These are phyloP conservation scores for Geopemphigus sp. DNA, from an alignment of 1,140 invertebrate genomes.

Conservation along the genomic window DNA sequence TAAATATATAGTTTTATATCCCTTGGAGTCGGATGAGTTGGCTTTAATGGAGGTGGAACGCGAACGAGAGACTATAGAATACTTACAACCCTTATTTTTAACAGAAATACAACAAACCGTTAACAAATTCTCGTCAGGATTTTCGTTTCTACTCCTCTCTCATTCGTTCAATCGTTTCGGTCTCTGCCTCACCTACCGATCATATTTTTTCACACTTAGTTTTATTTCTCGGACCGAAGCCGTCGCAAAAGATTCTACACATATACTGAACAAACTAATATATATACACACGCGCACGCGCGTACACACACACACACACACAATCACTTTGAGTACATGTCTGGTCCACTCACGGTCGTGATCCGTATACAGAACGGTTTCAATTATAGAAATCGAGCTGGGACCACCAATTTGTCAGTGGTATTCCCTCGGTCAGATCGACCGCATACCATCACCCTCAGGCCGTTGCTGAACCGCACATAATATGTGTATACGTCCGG, in stretches of 20 bases:
- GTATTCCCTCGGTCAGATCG: not conserved
- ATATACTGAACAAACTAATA: too few species aligned
- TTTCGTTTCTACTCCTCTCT: not conserved
- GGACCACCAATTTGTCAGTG: conserved; percentile 12
- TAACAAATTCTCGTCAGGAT: conserved; percentile 44
- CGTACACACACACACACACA: not conserved
- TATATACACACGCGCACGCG: not conserved
- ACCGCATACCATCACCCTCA: not conserved
- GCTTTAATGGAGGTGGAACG: not conserved
- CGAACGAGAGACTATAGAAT: not conserved
- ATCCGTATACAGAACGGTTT: conserved; percentile 30
- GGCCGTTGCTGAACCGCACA: not conserved
- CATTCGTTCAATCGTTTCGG: too few species aligned
- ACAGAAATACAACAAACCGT: not conserved
- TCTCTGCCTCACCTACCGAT: not conserved
- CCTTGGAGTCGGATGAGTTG: not conserved
- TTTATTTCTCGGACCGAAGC: not conserved
- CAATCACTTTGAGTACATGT: conserved; percentile 38
- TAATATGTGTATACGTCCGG: not conserved
- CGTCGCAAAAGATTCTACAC: not conserved
- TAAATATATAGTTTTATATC: not conserved
- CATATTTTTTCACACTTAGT: conserved; percentile 21
- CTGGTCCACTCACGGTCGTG: conserved; percentile 1
- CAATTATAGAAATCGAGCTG: conserved; percentile 36
- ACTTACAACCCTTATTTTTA: not conserved